Base-by-base conservation (phyloP, 2,797 vertebrate genomes). In the Anguilla megastoma region DNA sequence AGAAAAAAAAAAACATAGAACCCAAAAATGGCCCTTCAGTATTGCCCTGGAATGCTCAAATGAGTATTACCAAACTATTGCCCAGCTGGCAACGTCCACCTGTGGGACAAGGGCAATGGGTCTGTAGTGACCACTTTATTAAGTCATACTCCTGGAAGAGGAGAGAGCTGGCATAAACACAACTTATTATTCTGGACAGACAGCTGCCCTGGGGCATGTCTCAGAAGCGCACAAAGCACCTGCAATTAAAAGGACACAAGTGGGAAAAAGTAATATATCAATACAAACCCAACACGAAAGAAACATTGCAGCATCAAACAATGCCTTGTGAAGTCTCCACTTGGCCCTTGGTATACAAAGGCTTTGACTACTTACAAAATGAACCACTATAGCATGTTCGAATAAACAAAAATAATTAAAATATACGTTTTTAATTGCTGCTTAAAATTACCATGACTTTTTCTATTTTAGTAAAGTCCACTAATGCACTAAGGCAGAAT, bases 211-310 rank as follows among this genome's bases (percentile, higher is more conserved):
- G 41, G 58, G 88, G 88, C 76, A 18, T 83, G 88, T 82, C 69
- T 88, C 54, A 82, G 58, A 86, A 88, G 41, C 41, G 60, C 76
- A 88, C 58, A 82, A 86, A 86, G 76, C 85, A 88, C 88, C 74
- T 66, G 85, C 88, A 86, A 88, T 88, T 88, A 88, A 88, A 86
- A 71, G 60, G 83, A 88, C 84, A 52, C 84, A 52, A 82, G 84
- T 63, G 54, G 87, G 33, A 27, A 58, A 54, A 63, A 86, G 45
- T 56, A 24, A 86, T 41, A 66, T 4, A 66, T 41, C 41, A 48
- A 86, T 60, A 66, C 41, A 41, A 63, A 66, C 60, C 60, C 24
- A 86, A 24, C 45, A 76, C 27, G 45, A 54, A 21, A 52, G 24
- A 24, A 50, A 48, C 45, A 48, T 24, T 66, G 63, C 63, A 66